These are phyloP conservation scores for Caenorhabditis sinica DNA, from an alignment of 2,888 invertebrate genomes.

Conservation along the genomic window DNA sequence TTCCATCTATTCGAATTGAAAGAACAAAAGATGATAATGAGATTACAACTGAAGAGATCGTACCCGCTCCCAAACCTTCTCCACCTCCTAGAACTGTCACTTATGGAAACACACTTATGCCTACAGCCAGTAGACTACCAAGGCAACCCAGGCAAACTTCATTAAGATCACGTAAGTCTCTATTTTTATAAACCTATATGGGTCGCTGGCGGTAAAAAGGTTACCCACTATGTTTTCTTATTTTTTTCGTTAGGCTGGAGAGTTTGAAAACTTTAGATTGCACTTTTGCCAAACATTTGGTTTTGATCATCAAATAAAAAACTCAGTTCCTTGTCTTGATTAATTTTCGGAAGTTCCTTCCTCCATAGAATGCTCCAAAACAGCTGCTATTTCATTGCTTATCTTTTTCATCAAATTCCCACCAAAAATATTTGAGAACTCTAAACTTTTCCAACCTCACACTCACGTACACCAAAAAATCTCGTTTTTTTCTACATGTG, in stretches of 20 bases:
- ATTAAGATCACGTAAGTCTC: conserved; percentile 53
- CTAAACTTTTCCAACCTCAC: conserved; percentile 4
- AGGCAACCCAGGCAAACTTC: conserved; percentile 62
- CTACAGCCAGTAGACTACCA: conserved; percentile 25
- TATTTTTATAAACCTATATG: no score
- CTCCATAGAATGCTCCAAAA: conserved; percentile 36
- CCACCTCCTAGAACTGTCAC: conserved; percentile 55
- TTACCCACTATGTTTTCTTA: no score
- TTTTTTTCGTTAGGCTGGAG: not conserved
- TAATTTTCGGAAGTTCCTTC: conserved; percentile 34
- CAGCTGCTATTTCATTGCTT: conserved; percentile 30
- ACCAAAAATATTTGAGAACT: conserved; percentile 35
- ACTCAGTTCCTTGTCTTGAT: conserved; percentile 3
- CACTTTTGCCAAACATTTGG: conserved; percentile 29
- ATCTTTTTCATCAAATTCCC: conserved; percentile 48
- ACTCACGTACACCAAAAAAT: conserved; percentile 19
- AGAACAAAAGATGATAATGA: conserved; percentile 40
- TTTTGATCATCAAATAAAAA: not conserved
- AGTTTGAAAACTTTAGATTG: not conserved
- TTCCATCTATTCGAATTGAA: conserved; percentile 62
- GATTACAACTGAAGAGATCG: conserved; percentile 40
- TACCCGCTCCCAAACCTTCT: conserved; percentile 43
- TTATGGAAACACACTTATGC: conserved; percentile 45
- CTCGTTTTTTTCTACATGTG: conserved; percentile 33
- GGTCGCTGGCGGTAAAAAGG: no score